Evolutionary conservation across 2,113 vertebrate genomes (phyloP).

Genomic region (Periophthalmodon schlosseri): DNA sequence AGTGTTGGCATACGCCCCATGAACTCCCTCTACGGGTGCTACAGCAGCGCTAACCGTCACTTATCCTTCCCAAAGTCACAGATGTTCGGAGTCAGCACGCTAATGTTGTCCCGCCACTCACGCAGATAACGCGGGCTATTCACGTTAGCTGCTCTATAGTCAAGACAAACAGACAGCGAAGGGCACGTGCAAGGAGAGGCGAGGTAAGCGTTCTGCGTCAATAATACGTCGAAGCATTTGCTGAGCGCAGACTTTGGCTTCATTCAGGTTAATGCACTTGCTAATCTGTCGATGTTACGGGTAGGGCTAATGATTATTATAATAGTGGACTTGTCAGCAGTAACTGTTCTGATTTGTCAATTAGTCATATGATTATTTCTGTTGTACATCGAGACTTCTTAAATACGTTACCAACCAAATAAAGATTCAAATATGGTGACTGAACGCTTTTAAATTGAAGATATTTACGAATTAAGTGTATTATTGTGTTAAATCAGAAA

Average conservation of each 20-base stretch:
- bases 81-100: conserved; percentile 55
- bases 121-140: not conserved
- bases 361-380: too few relatives aligned
- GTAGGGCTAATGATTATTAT: too few relatives aligned
- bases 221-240: conserved; percentile 23
- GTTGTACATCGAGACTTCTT: too few relatives aligned
- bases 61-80: conserved; percentile 60
- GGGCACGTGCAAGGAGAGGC: conserved; percentile 37
- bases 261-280: not conserved
- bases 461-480: too few relatives aligned
- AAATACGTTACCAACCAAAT: too few relatives aligned
- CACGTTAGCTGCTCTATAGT: conserved; percentile 20
- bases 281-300: not conserved
- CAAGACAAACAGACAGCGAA: conserved; percentile 16
- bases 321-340: too few relatives aligned
- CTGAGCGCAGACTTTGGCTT: not conserved
- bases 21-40: conserved; percentile 10
- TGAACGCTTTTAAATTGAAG: too few relatives aligned
- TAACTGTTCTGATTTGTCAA: too few relatives aligned
- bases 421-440: too few relatives aligned
- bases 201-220: conserved; percentile 47
- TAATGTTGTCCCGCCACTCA: conserved; percentile 26
- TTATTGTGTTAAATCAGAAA: too few relatives aligned
- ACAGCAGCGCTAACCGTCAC: conserved; percentile 37
- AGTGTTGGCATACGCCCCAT: conserved; percentile 9